Percentiles rank a stretch among this genome's conserved stretches.
These are phyloP conservation scores for Morelia viridis DNA, from an alignment of 2,797 vertebrate genomes.

Conservation along the genomic window DNA sequence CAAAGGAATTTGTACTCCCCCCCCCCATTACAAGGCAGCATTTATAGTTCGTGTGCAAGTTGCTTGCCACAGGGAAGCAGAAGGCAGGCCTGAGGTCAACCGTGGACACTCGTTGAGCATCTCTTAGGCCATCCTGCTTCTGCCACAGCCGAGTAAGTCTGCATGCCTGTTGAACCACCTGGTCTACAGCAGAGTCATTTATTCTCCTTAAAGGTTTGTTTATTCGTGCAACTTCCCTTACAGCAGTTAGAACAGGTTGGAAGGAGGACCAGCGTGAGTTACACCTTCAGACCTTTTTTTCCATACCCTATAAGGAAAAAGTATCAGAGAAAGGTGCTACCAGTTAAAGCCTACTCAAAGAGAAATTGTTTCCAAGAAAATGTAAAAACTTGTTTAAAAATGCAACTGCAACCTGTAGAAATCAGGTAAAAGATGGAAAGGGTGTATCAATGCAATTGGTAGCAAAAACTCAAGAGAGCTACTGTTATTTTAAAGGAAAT, in stretches of 20 bases:
- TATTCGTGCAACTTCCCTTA: not conserved
- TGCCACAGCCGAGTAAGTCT: slow-evolving; percentile 26
- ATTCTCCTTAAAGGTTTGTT: not conserved
- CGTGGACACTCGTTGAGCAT: not conserved
- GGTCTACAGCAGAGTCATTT: not conserved
- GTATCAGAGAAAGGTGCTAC: not conserved
- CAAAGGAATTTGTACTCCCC: slow-evolving; percentile 59
- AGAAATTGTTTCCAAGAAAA: not conserved
- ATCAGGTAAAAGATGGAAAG: slow-evolving; percentile 37
- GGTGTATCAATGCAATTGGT: slow-evolving; percentile 51
- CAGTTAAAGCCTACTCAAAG: not conserved
- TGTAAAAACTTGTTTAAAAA: slow-evolving; percentile 31
- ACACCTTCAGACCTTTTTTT: not conserved
- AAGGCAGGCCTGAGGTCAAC: slow-evolving; percentile 27
- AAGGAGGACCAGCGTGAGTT: not conserved
- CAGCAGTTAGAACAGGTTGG: not conserved
- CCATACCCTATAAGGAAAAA: not conserved
- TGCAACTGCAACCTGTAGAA: slow-evolving; percentile 29
- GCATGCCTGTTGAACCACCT: not conserved
- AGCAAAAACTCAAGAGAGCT: slow-evolving; percentile 35
- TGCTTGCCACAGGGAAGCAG: slow-evolving; percentile 65
- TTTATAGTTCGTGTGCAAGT: slow-evolving; percentile 60
- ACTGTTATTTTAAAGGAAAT: slow-evolving; percentile 43
- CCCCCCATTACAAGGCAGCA: slow-evolving; percentile 44
- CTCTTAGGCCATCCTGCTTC: not conserved